Percentiles rank a stretch among this genome's conserved stretches.
phyloP scores from a whole-genome alignment of 2,888 invertebrate genomes.

The Tanypteryx hageni region DNA sequence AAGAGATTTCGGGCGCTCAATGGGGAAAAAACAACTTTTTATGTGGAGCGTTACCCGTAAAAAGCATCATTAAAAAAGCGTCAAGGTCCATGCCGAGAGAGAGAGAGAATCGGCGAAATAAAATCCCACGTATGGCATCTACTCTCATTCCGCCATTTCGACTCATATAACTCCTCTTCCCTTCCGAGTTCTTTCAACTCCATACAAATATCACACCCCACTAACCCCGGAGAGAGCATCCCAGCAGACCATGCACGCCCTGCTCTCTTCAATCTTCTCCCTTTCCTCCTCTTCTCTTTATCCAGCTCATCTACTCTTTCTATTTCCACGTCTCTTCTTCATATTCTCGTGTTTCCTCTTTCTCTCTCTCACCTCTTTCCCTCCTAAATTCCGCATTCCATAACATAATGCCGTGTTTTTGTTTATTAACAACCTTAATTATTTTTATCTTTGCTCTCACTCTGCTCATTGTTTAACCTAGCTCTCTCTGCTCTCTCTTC shows the following conservation, averaged over 20 bases:
- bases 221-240: background rate
- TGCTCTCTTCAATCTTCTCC: background rate
- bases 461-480: too few relatives aligned
- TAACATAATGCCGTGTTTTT: background rate
- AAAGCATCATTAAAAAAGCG: constrained; percentile 3
- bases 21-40: background rate
- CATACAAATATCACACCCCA: constrained; percentile 11
- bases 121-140: background rate
- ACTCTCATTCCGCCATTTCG: background rate
- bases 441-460: background rate
- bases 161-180: background rate
- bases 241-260: background rate
- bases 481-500: too few relatives aligned
- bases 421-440: background rate
- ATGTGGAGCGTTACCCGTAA: background rate
- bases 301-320: too few relatives aligned
- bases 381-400: background rate
- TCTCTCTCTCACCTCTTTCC: background rate
- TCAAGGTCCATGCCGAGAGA: background rate
- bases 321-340: background rate
- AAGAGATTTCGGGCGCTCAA: constrained; percentile 24
- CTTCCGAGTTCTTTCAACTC: background rate
- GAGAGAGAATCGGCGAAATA: background rate
- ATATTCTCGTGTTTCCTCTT: background rate
- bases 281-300: background rate